Base-by-base conservation (phyloP, 1,140 invertebrate species). In the Apis mellifera region DNA sequence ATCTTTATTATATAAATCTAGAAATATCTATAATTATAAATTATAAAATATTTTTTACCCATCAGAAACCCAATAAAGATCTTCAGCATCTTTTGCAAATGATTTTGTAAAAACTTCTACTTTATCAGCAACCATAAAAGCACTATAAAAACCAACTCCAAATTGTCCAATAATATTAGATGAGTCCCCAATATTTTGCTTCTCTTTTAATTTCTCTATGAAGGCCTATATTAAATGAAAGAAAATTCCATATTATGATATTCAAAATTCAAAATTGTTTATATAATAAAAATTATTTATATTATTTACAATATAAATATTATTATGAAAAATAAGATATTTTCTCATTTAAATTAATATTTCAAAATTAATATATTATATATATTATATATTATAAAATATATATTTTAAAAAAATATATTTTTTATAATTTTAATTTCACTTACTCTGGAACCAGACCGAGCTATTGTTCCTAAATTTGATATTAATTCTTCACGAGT, bases 131-230 rank as follows among this genome's bases (percentile, higher is more conserved):
- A 99, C 98, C 97, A 99, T 99, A 92, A 99, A 99, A 1, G 97
- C 96, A 64, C 98, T 99, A 91, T 99, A 99, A 93, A 99, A 99
- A 15, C 99, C 99, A 21, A 99, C 99, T 83, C 99, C 99, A 95
- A 99, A 99, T 92, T 99, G 98, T 9, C 99, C 99, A 94, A 99
- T 99, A 77, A 99, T 99, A 80, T 96, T 96, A n/a, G 95, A 96
- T 9, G 95, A 91, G 77, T 95, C 95, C 23, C 95, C 95, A 55
- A 95, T 94, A 17, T 94, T 94, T 70, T 95, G 93, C 91, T 97
- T 95, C 42, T 96, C 95, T 91, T 98, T 96, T n/a, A 98, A 92
- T 91, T 98, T 95, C 91, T 99, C 96, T 75, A 99, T 92, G 89
- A 99, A 99, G 23, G 95, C 96, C 96, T 97, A 77, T 17, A 90